Base-by-base conservation (phyloP, 2,113 vertebrate genomes). In the Emydocephalus ijimae region DNA sequence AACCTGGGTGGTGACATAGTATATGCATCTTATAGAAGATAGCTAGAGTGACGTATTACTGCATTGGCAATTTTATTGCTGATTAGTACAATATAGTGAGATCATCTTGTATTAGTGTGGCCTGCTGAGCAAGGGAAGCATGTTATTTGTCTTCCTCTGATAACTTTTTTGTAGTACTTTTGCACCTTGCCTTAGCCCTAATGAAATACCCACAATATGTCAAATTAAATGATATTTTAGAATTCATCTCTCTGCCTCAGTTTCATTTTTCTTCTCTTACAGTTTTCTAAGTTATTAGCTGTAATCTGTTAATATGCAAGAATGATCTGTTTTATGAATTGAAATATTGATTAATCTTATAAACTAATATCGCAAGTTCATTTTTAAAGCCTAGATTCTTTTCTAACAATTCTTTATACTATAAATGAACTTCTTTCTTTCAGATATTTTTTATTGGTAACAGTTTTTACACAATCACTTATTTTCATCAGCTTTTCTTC, bases 401-500 rank as follows among this genome's bases (percentile, higher is more conserved):
- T 95, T 94, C 91, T 89, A 97, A 95, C 95, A 95, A 90, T 92
- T 90, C 95, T 8, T 95, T 90, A 92, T 94, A 45, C 96, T 50
- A 95, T 88, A 92, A 97, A 97, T 57, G 96, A 97, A 92, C 96
- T 10, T 89, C 61, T 97, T 97, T 87, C 96, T 96, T 94, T 94
- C 97, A 94, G 94, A 95, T 93, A 96, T 93, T 26, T 92, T 96
- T 0, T 92, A 96, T 85, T 96, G 97, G 89, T 94, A 96, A 89
- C 95, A 97, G 86, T 97, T 50, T 92, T 95, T 96, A 93, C 3
- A 90, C 96, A 91, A 87, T 6, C 0, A 90, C 94, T 96, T 94
- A 96, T 93, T 97, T 94, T 97, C 98, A 10, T 96, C 97, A n/a
- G 97, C 99, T 95, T 97, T 98, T 0, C 98, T 99, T 95, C 97